Evolutionary conservation across 2,797 vertebrate species (phyloP).

Genomic region (Anabacerthia variegaticeps): DNA sequence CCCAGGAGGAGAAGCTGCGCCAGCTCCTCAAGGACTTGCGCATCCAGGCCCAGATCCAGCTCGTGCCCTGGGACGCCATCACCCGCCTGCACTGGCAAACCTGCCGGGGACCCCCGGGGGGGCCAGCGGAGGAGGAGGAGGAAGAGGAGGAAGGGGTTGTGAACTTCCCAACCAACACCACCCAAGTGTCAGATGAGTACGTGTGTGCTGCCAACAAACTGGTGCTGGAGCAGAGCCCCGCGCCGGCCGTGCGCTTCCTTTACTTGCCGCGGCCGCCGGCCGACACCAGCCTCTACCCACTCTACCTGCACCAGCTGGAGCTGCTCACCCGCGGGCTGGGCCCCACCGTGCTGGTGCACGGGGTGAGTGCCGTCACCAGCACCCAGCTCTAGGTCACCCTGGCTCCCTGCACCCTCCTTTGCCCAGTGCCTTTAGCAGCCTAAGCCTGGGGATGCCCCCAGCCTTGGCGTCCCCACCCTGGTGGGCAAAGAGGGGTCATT

Average conservation of each 20-base stretch:
- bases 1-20: conserved; percentile 84
- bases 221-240: conserved; percentile 79
- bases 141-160: conserved; percentile 55
- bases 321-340: conserved; percentile 85
- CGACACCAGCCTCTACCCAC: conserved; percentile 82
- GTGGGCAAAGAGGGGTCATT: neutral
- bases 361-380: conserved; percentile 89
- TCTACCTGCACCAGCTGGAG: conserved; percentile 87
- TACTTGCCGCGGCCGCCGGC: conserved; percentile 89
- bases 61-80: conserved; percentile 87
- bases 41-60: conserved; percentile 85
- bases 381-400: conserved; percentile 81
- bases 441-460: neutral
- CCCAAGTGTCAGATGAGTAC: conserved; percentile 85
- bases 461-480: neutral
- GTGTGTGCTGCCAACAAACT: conserved; percentile 85
- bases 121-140: neutral
- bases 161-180: conserved; percentile 83
- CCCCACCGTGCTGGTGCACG: conserved; percentile 90
- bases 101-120: conserved; percentile 11
- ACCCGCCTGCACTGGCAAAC: conserved; percentile 89
- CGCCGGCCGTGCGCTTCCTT: conserved; percentile 86
- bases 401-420: neutral
- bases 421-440: conserved; percentile 54
- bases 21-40: conserved; percentile 87